Evolutionary conservation across 2,797 vertebrate species (phyloP).

Genomic region (Geotrypetes seraphini): DNA sequence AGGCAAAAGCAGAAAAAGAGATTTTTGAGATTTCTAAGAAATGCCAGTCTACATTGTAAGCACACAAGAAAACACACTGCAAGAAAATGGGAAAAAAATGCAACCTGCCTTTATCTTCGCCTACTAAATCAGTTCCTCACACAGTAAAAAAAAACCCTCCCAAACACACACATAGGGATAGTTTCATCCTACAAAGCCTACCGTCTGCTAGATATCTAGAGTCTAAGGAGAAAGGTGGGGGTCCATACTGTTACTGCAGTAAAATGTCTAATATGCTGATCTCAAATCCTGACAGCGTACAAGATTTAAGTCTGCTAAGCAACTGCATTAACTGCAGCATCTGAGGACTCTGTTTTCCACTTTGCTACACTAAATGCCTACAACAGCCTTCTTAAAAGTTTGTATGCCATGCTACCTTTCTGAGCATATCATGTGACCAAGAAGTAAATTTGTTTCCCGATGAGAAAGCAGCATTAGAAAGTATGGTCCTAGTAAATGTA

Average conservation of each 20-base stretch:
- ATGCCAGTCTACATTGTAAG: neutral
- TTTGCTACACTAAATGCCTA: too few relatives aligned
- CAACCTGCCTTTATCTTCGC: neutral
- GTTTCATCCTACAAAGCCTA: neutral
- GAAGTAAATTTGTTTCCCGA: too few relatives aligned
- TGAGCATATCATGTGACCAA: too few relatives aligned
- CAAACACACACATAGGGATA: neutral
- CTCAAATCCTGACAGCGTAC: constrained; percentile 43
- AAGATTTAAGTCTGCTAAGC: constrained; percentile 17
- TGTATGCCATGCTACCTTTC: too few relatives aligned
- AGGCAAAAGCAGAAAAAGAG: too few relatives aligned
- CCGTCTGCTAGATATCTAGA: neutral
- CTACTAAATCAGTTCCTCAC: neutral
- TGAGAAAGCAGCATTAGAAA: too few relatives aligned
- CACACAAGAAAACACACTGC: too few relatives aligned
- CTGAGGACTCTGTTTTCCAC: too few relatives aligned
- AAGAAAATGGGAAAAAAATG: too few relatives aligned
- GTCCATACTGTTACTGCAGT: constrained; percentile 21
- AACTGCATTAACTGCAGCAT: too few relatives aligned
- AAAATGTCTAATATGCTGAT: constrained; percentile 13
- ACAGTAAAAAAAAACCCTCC: neutral
- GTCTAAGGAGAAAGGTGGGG: neutral
- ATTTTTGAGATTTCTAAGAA: neutral
- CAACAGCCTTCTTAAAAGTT: too few relatives aligned
- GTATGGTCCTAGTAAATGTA: too few relatives aligned